phyloP scores from a whole-genome alignment of 2,888 invertebrate species.

The Phoronis australis region DNA sequence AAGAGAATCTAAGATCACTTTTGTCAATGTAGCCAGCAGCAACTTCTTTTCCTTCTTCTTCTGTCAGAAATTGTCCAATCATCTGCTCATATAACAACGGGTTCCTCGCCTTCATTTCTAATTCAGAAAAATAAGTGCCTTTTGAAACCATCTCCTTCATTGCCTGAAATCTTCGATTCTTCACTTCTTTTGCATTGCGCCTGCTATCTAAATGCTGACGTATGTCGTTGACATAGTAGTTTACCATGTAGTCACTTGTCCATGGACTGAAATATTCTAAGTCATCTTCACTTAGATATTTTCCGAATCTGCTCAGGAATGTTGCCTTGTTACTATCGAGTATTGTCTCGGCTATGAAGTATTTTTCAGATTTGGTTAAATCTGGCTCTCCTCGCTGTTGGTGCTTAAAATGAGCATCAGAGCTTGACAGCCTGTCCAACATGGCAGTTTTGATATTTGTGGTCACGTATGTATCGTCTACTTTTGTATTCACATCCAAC shows the following conservation, averaged over 20 bases:
- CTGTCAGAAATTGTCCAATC: conserved; percentile 77
- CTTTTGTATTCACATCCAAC: too few relatives aligned
- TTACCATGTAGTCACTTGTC: conserved; percentile 59
- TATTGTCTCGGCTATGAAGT: conserved; percentile 63
- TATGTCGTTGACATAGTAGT: conserved; percentile 62
- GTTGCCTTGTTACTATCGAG: conserved; percentile 64
- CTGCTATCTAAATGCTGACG: conserved; percentile 19
- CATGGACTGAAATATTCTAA: conserved; percentile 63
- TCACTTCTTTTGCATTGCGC: conserved; percentile 41
- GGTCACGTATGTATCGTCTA: too few relatives aligned
- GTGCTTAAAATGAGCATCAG: conserved; percentile 70
- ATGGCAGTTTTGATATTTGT: too few relatives aligned
- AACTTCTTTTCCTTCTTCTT: conserved; percentile 65
- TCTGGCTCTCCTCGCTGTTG: conserved; percentile 77
- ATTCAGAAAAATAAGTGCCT: conserved; percentile 79
- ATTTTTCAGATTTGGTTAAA: conserved; percentile 66
- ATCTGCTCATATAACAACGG: conserved; percentile 85
- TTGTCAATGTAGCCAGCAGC: conserved; percentile 47
- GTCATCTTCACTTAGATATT: conserved; percentile 64
- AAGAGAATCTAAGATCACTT: conserved; percentile 60
- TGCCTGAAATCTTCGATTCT: conserved; percentile 79
- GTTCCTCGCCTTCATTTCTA: conserved; percentile 87
- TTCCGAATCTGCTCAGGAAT: conserved; percentile 75
- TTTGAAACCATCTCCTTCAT: conserved; percentile 67
- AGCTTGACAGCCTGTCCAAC: conserved; percentile 61